phyloP scores from a whole-genome alignment of 2,797 vertebrate species.

The Huso huso region DNA sequence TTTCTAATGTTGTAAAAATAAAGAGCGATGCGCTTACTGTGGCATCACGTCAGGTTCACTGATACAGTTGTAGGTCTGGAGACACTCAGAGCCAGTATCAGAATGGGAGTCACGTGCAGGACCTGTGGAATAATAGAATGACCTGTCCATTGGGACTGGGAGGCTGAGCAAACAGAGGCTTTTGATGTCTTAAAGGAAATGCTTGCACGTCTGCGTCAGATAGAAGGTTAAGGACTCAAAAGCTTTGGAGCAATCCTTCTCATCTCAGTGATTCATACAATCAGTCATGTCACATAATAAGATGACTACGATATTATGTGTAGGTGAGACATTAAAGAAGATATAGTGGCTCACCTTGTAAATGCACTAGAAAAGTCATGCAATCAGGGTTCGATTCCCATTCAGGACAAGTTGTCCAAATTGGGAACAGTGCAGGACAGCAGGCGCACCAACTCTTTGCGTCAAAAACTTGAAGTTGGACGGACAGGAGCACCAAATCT shows the following conservation, averaged over 20 bases:
- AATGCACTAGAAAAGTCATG: neutral
- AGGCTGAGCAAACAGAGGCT: too few relatives aligned
- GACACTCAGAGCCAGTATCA: constrained; percentile 21
- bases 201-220: constrained; percentile 11
- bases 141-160: too few relatives aligned
- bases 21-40: too few relatives aligned
- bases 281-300: constrained; percentile 3
- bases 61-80: neutral
- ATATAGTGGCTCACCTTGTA: neutral
- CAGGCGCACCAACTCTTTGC: too few relatives aligned
- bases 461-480: too few relatives aligned
- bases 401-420: neutral
- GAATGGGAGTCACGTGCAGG: too few relatives aligned
- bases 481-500: too few relatives aligned
- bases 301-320: neutral
- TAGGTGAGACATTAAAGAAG: too few relatives aligned
- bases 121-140: too few relatives aligned
- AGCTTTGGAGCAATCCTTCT: constrained; percentile 2
- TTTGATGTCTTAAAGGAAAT: neutral
- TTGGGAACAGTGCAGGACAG: too few relatives aligned
- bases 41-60: too few relatives aligned
- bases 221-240: constrained; percentile 14
- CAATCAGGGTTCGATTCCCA: constrained; percentile 1
- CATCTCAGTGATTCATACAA: neutral
- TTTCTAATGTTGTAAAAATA: too few relatives aligned